Evolutionary conservation across 2,113 vertebrate species (phyloP).

Genomic region (Natator depressus): DNA sequence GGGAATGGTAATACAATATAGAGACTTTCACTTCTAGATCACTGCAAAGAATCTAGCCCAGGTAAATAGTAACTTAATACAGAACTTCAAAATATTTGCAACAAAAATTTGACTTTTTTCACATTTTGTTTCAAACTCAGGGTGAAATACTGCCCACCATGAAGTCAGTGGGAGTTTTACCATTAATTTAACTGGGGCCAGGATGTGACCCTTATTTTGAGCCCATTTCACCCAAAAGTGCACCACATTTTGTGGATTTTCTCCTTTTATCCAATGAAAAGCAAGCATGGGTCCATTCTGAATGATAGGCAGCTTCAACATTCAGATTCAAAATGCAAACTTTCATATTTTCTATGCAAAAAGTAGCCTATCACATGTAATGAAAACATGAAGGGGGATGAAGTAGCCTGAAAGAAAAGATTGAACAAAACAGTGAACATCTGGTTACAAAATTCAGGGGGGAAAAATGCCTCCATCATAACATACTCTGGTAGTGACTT

Average conservation of each 20-base stretch:
- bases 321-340: slow-evolving; percentile 31
- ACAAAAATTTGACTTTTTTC: neutral
- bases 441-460: slow-evolving; percentile 12
- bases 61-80: neutral
- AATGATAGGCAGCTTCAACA: slow-evolving; percentile 37
- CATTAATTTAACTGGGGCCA: neutral
- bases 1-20: neutral
- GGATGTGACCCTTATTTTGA: neutral
- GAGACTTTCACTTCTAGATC: neutral
- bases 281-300: neutral
- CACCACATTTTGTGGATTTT: slow-evolving; percentile 16
- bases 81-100: neutral
- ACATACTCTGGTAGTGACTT: neutral
- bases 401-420: slow-evolving; percentile 14
- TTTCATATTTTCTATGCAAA: slow-evolving; percentile 2
- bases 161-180: neutral
- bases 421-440: neutral
- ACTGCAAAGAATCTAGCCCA: neutral
- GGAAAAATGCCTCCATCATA: neutral
- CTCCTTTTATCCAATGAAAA: slow-evolving; percentile 19
- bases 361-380: neutral
- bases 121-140: neutral
- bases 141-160: neutral
- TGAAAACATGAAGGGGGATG: slow-evolving; percentile 24
- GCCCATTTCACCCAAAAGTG: neutral